Base-by-base conservation (phyloP, 2,888 invertebrate genomes). In the Diplazon laetatorius region DNA sequence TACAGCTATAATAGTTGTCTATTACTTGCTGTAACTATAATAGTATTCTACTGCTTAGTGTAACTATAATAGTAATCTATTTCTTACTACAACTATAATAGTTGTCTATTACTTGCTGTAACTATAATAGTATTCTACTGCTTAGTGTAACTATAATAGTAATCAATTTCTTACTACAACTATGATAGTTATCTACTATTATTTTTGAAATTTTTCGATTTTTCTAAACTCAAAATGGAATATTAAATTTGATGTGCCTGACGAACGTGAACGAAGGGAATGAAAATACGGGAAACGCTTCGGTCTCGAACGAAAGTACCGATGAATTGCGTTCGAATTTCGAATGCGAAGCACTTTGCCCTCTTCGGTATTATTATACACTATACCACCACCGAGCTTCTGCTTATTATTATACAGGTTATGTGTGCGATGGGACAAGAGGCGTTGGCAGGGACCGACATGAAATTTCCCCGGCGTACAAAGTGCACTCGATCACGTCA, bases 401-500 rank as follows among this genome's bases (percentile, higher is more conserved):
- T 35, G 59, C 20, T 69, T 59, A 59, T 69, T 59, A 59, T 69
- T 69, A 59, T 69, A 69, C 69, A 46, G 25, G 57, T 65, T 72
- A 63, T 63, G 55, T 42, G 63, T 63, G 52, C 35, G 30, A 5
- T 44, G 44, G 50, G 62, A 57, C 63, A 72, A 60, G 39, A 63
- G 57, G 50, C 39, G 72, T 59, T 50, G 59, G 87, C 86, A 88
- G 86, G 82, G 85, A 83, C 85, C 85, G 87, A 88, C 88, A 84
- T 85, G 86, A 87, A 87, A 86, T 85, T n/a, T n/a, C 84, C 84
- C 82, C 69, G 69, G 63, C 37, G 42, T 14, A 68, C 85, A 83
- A 82, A 87, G 88, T 79, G 84, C 85, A 82, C 88, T 89, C 86
- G 80, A 86, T 89, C 89, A 88, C 82, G 86, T 88, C 88, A 87